phyloP scores from a whole-genome alignment of 2,113 vertebrate genomes.

The Psettodes erumei region DNA sequence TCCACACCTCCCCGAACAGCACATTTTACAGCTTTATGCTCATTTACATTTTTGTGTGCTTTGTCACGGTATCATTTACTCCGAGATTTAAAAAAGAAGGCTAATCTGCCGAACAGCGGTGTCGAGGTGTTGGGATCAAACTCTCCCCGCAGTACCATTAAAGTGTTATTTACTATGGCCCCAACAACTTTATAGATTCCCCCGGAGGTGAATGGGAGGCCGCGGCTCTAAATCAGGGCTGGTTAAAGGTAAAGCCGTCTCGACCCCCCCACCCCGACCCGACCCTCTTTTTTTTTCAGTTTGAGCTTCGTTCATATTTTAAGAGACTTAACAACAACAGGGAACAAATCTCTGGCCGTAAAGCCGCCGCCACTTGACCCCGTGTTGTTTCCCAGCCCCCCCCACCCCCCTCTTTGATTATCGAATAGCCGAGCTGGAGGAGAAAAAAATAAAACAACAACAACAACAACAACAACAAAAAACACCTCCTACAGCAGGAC shows the following conservation, averaged over 20 bases:
- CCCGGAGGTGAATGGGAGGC: conserved; percentile 72
- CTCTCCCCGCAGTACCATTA: conserved; percentile 64
- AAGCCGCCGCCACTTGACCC: conserved; percentile 53
- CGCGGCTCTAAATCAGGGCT: conserved; percentile 71
- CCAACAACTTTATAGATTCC: conserved; percentile 74
- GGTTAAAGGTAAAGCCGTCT: conserved; percentile 58
- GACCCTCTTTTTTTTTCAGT: too few relatives aligned
- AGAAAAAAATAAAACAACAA: not conserved
- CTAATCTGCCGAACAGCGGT: conserved; percentile 51
- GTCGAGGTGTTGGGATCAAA: conserved; percentile 66
- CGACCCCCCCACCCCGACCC: too few relatives aligned
- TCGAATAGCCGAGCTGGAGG: conserved; percentile 59
- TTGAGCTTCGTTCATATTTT: conserved; percentile 59
- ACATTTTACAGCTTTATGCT: conserved; percentile 61
- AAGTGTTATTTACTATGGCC: conserved; percentile 76
- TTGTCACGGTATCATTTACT: conserved; percentile 65
- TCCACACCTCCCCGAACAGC: conserved; percentile 58
- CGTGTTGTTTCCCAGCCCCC: conserved; percentile 28
- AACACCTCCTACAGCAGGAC: conserved; percentile 67
- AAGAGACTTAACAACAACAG: conserved; percentile 62
- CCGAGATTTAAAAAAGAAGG: conserved; percentile 17
- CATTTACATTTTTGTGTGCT: conserved; percentile 72
- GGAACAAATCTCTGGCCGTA: conserved; percentile 62
- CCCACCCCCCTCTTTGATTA: conserved; percentile 50
- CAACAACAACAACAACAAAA: conserved; percentile 10